These are phyloP conservation scores for Denticeps clupeoides DNA, from an alignment of 2,797 vertebrate species.

Conservation along the genomic window DNA sequence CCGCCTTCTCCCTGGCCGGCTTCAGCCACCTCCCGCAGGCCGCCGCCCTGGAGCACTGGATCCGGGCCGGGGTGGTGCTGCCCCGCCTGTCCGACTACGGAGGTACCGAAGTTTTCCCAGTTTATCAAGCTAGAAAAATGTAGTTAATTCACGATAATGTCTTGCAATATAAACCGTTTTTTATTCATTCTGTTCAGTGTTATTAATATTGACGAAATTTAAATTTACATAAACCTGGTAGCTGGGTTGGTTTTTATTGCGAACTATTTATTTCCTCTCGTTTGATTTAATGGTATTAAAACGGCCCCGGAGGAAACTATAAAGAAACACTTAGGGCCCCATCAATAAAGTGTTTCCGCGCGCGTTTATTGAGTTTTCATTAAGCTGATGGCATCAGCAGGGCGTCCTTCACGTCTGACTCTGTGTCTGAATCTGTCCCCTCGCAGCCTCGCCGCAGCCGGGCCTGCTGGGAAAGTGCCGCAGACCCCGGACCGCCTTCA, in stretches of 20 bases:
- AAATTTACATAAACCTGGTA: too few relatives aligned
- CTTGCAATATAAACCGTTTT: not conserved
- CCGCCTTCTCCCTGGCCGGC: slow-evolving; percentile 59
- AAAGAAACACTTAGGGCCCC: slow-evolving; percentile 38
- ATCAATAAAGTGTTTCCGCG: slow-evolving; percentile 42
- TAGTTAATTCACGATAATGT: too few relatives aligned
- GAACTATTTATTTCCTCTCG: slow-evolving; percentile 28
- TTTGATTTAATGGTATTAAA: slow-evolving; percentile 35
- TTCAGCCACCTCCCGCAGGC: slow-evolving; percentile 62
- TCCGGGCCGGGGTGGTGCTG: slow-evolving; percentile 72
- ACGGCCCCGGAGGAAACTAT: slow-evolving; percentile 31
- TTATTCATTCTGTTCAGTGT: not conserved
- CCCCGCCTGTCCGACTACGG: slow-evolving; percentile 70
- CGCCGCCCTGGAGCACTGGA: slow-evolving; percentile 75
- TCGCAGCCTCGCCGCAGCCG: slow-evolving; percentile 39
- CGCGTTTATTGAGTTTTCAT: slow-evolving; percentile 58
- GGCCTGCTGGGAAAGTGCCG: slow-evolving; percentile 79
- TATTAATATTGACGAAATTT: too few relatives aligned
- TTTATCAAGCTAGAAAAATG: too few relatives aligned
- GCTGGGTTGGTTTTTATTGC: slow-evolving; percentile 30
- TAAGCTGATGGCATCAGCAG: slow-evolving; percentile 62
- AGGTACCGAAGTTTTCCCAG: slow-evolving; percentile 40
- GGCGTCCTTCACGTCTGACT: not conserved
- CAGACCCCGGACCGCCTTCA: slow-evolving; percentile 83
- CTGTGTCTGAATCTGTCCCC: not conserved